Evolutionary conservation across 1,140 invertebrate species (phyloP).

Genomic region (Sarcophaga bullata): DNA sequence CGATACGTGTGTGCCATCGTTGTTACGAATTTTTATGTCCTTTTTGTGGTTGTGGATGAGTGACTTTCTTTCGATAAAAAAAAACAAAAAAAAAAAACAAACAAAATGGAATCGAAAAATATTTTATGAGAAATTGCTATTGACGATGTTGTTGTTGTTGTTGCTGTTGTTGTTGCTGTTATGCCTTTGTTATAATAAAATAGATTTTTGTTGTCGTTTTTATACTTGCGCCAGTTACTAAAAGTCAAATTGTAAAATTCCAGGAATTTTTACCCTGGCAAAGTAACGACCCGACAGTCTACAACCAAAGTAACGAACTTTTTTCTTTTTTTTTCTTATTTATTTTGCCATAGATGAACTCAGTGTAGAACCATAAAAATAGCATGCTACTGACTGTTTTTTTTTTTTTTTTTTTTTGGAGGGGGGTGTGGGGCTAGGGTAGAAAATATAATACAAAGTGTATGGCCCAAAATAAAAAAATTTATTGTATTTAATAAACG

Average conservation of each 20-base stretch:
- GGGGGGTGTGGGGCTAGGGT: too few relatives aligned
- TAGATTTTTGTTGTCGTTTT: background rate
- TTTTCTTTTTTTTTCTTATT: background rate
- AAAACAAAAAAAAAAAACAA: background rate
- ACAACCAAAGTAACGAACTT: background rate
- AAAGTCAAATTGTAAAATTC: too few relatives aligned
- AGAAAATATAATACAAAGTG: too few relatives aligned
- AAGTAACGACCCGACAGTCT: background rate
- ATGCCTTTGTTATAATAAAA: too few relatives aligned
- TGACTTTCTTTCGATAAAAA: background rate
- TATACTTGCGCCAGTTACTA: background rate
- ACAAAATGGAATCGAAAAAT: background rate
- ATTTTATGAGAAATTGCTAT: constrained; percentile 13
- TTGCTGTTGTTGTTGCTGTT: background rate
- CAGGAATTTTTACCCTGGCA: background rate
- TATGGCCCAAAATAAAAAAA: background rate
- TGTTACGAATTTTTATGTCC: too few relatives aligned
- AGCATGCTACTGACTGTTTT: background rate
- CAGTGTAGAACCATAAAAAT: background rate
- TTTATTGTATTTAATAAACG: constrained; percentile 2
- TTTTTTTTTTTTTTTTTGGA: background rate
- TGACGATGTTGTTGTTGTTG: background rate
- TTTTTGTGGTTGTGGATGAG: background rate
- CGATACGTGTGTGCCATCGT: background rate
- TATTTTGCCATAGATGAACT: background rate